A percentile compares a stretch with the other conserved stretches of the same genome.
phyloP scores from a whole-genome alignment of 2,888 invertebrate genomes.

The Petrolisthes cinctipes region DNA sequence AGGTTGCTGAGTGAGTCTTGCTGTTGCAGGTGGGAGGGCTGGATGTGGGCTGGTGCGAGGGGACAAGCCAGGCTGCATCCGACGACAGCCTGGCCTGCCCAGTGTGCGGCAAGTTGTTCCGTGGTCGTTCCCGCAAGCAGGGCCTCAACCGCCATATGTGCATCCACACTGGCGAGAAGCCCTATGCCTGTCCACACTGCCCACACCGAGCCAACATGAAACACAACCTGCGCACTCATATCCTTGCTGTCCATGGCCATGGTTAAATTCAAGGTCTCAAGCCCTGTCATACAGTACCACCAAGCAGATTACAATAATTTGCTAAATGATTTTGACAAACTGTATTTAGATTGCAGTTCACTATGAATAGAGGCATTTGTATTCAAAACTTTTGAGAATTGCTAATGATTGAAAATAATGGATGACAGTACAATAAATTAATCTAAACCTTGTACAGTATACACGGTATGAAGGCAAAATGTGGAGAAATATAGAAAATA shows the following conservation, averaged over 20 bases:
- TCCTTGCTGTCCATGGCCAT: slow-evolving; percentile 46
- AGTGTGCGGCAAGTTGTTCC: slow-evolving; percentile 48
- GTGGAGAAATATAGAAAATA: too few relatives aligned
- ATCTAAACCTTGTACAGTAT: too few relatives aligned
- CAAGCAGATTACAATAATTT: too few relatives aligned
- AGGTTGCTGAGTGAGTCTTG: slow-evolving; percentile 54
- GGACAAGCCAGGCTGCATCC: background rate
- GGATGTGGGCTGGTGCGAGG: slow-evolving; percentile 15
- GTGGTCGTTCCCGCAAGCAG: slow-evolving; percentile 53
- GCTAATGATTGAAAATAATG: too few relatives aligned
- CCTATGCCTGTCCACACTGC: slow-evolving; percentile 53
- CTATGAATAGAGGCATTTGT: too few relatives aligned
- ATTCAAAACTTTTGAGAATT: too few relatives aligned
- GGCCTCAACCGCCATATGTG: slow-evolving; percentile 41
- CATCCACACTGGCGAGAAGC: slow-evolving; percentile 55
- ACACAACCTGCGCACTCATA: slow-evolving; percentile 52
- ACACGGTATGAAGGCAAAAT: too few relatives aligned
- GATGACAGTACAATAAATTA: too few relatives aligned
- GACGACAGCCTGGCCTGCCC: slow-evolving; percentile 30
- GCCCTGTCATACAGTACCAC: too few relatives aligned
- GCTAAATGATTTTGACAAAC: too few relatives aligned
- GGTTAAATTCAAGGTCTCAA: slow-evolving; percentile 26
- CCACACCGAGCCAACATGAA: slow-evolving; percentile 54
- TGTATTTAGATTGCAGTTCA: too few relatives aligned
- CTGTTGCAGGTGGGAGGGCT: slow-evolving; percentile 51